These are phyloP conservation scores for Ctenoplectra terminalis DNA, from an alignment of 1,140 invertebrate genomes.

Conservation along the genomic window DNA sequence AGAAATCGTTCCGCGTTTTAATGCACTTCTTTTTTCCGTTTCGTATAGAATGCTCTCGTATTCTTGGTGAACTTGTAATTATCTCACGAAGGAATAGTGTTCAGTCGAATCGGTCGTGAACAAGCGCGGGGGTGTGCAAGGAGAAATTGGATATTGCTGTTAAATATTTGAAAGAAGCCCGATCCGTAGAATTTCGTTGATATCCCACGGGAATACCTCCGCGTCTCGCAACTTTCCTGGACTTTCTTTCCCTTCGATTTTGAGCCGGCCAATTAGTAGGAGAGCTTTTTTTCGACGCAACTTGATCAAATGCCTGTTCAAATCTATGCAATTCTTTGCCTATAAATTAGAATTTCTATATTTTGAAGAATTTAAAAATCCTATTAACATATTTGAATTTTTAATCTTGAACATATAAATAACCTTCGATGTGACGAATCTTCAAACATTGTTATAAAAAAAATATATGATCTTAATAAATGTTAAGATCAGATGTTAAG, in stretches of 20 bases:
- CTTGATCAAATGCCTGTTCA: neutral
- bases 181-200: conserved; percentile 68
- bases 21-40: neutral
- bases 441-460: neutral
- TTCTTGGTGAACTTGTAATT: neutral
- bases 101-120: conserved; percentile 61
- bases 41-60: neutral
- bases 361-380: too few relatives aligned
- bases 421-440: neutral
- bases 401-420: neutral
- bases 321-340: neutral
- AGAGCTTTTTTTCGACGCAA: conserved; percentile 42
- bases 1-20: neutral
- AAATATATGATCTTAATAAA: too few relatives aligned
- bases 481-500: too few relatives aligned
- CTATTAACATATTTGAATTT: neutral
- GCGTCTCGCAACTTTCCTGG: conserved; percentile 61
- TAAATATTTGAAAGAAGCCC: conserved; percentile 77
- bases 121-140: conserved; percentile 61
- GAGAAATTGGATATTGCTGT: conserved; percentile 76
- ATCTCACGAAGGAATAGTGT: neutral
- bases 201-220: conserved; percentile 63
- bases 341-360: neutral
- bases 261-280: conserved; percentile 61
- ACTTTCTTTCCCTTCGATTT: conserved; percentile 59